A percentile compares a stretch with the other conserved stretches of the same genome.
phyloP scores from a whole-genome alignment of 2,113 vertebrate species.

The Aythya baeri region DNA sequence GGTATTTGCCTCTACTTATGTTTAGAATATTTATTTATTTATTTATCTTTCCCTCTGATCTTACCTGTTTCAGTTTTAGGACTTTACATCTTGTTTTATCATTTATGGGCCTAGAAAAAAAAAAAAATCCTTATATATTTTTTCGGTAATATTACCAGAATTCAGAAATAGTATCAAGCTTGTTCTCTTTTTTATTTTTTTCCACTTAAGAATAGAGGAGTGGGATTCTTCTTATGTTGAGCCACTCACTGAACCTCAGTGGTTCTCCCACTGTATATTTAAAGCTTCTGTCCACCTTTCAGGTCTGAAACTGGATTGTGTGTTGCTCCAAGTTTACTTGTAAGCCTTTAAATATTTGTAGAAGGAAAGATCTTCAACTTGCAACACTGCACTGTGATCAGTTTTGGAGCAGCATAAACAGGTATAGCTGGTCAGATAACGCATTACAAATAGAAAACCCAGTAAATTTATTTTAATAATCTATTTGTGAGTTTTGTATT shows the following conservation, averaged over 20 bases:
- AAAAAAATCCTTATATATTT: background rate
- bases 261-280: accelerated
- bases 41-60: background rate
- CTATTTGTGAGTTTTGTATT: background rate
- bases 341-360: background rate
- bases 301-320: background rate
- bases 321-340: background rate
- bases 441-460: background rate
- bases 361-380: background rate
- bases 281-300: background rate
- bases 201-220: background rate
- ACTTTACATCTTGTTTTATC: background rate
- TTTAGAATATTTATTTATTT: background rate
- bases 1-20: background rate
- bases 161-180: background rate
- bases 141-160: background rate
- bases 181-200: background rate
- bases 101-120: background rate
- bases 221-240: background rate
- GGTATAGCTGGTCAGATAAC: background rate
- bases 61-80: background rate
- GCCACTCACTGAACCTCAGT: background rate
- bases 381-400: background rate
- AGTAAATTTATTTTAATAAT: background rate
- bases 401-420: background rate